Evolutionary conservation across 1,140 invertebrate genomes (phyloP), one percentile per base, ranked within the genome.

Genomic region (Caerostris darwini): DNA sequence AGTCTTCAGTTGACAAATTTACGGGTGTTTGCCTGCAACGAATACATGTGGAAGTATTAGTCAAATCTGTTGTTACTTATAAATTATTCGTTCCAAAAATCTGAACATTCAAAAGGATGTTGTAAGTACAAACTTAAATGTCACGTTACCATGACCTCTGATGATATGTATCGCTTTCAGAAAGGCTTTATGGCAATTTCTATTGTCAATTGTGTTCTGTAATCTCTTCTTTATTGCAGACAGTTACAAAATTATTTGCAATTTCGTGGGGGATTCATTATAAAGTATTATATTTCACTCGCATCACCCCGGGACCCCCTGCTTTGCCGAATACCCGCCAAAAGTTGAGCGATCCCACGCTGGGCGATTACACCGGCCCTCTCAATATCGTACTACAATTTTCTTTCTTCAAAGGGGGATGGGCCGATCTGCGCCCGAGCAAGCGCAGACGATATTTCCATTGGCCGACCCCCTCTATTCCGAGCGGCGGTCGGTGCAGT

Each of bases 381-480:
- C 71, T 77, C 69, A 5, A 77, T 34, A 87, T 59, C 85, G 57
- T 87, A 87, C 85, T 87, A 87, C 58, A 34, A 87, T 50, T 87
- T 54, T 83, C 58, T 77, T 92, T 59, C 54, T 83, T 57, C 64
- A 77, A 81, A 83, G 53, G 92, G 91, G 83, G 56, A 71, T 67
- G 82, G 92, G 19, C 10, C 71, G 57, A 87, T 85, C 77, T 92
- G 90, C 90, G 90, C 90, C 77, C 10, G 82, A 71, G 64, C 82
- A 86, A 61, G 83, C 82, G 82, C 82, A 86, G 67, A 67, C 59
- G 82, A 90, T 77, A 56, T 77, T 90, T 85, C 54, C 34, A 57
- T 17, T 85, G 54, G 82, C 61, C 92, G 64, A 61, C 71, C 77
- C 90, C 90, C 90, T 82, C 53, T 53, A 71, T 56, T 64, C 83